Evolutionary conservation across 2,888 invertebrate species (phyloP).

Genomic region (Sussaba pulchella): DNA sequence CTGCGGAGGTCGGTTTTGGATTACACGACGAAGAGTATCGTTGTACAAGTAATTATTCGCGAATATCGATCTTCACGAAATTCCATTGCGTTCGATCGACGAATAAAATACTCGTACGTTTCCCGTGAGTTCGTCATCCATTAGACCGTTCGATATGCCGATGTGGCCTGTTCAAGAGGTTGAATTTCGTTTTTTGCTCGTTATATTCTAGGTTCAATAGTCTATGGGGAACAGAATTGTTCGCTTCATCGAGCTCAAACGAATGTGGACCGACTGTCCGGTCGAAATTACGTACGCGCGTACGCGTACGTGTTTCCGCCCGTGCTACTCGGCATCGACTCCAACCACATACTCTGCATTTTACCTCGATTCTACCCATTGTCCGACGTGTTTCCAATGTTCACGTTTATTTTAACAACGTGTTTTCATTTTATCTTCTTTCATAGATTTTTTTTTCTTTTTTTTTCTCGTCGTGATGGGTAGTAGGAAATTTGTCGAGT

Average conservation of each 20-base stretch:
- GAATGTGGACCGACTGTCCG: conserved; percentile 10
- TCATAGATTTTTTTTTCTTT: background rate
- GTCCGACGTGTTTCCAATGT: conserved; percentile 16
- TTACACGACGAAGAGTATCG: conserved; percentile 4
- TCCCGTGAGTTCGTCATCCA: background rate
- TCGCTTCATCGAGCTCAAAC: conserved; percentile 59
- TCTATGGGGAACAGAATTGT: conserved; percentile 54
- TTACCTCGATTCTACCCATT: conserved; percentile 5
- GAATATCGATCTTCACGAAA: background rate
- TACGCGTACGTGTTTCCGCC: background rate
- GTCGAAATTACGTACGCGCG: background rate
- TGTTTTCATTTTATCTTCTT: background rate
- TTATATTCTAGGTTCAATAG: conserved; percentile 36
- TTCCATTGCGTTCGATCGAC: conserved; percentile 16
- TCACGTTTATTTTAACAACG: conserved; percentile 29
- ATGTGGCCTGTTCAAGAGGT: conserved; percentile 14
- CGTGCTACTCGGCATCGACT: background rate
- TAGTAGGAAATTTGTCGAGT: conserved; percentile 9
- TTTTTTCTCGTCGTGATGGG: background rate
- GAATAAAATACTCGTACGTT: background rate
- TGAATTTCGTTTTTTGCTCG: background rate
- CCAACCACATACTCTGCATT: conserved; percentile 14
- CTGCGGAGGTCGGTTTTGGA: conserved; percentile 1
- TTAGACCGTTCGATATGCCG: background rate
- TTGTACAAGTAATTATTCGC: conserved; percentile 6